Evolutionary conservation across 2,797 vertebrate species (phyloP).

Genomic region (Setipinna tenuifilis): DNA sequence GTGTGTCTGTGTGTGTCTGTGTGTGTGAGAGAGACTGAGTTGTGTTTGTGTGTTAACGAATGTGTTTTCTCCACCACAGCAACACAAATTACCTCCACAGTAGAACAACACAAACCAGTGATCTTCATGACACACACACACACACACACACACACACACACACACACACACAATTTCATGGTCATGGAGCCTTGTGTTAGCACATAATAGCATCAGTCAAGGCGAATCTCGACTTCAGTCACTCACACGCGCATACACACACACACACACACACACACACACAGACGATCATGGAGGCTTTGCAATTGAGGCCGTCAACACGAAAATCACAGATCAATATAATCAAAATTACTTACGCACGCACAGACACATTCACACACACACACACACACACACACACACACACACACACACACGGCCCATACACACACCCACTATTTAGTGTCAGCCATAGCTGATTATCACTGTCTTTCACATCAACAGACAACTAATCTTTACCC

Average conservation of each 20-base stretch:
- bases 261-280: slow-evolving; percentile 24
- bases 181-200: neutral
- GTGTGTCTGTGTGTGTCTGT: neutral
- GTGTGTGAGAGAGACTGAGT: no score
- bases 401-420: no score
- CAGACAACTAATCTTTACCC: neutral
- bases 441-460: neutral
- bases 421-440: neutral
- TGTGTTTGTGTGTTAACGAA: neutral
- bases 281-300: neutral
- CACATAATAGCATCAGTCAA: neutral
- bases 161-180: neutral
- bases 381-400: neutral
- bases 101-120: neutral
- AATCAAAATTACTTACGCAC: neutral
- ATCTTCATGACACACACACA: neutral
- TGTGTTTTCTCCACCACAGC: neutral
- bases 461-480: neutral
- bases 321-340: neutral
- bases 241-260: neutral
- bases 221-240: neutral
- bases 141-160: neutral
- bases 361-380: neutral
- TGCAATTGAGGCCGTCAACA: neutral
- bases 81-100: neutral